These are phyloP conservation scores for Drosophila gunungcola DNA, from an alignment of 1,140 invertebrate genomes.

Conservation along the genomic window DNA sequence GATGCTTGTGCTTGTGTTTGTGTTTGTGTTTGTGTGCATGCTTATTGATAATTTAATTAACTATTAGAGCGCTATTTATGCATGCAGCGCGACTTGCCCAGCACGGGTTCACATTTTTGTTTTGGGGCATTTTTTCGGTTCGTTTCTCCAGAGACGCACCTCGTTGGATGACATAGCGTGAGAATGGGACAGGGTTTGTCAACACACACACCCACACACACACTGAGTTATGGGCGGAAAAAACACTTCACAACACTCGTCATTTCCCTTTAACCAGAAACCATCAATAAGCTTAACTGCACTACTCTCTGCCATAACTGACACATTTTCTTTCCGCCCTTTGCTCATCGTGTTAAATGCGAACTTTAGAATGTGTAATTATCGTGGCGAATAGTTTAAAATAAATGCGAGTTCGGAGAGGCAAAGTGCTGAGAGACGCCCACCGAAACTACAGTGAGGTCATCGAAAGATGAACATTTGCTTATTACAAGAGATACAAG, in stretches of 20 bases:
- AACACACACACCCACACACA: slow-evolving; percentile 1
- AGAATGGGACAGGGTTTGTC: slow-evolving; percentile 18
- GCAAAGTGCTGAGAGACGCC: slow-evolving; percentile 28
- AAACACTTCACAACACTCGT: slow-evolving; percentile 22
- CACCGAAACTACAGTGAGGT: slow-evolving; percentile 34
- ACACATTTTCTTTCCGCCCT: slow-evolving; percentile 47
- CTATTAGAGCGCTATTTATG: slow-evolving; percentile 69
- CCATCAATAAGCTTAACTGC: slow-evolving; percentile 7
- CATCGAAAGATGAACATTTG: slow-evolving; percentile 16
- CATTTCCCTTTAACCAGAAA: slow-evolving; percentile 27
- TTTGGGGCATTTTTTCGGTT: slow-evolving; percentile 3
- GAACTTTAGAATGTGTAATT: slow-evolving; percentile 50
- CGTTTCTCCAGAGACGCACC: slow-evolving; percentile 28
- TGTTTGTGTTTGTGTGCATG: slow-evolving; percentile 45
- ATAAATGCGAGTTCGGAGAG: slow-evolving; percentile 1
- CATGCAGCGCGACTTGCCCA: slow-evolving; percentile 28
- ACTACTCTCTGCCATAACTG: slow-evolving; percentile 17
- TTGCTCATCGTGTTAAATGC: slow-evolving; percentile 24
- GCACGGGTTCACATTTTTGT: slow-evolving; percentile 4
- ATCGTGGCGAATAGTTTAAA: slow-evolving; percentile 18
- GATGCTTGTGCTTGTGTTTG: slow-evolving; percentile 31
- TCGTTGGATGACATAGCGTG: slow-evolving; percentile 11
- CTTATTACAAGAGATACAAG: background rate
- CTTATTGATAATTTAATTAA: slow-evolving; percentile 79
- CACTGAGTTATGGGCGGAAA: slow-evolving; percentile 4